Percentiles rank a stretch among this genome's conserved stretches.
phyloP scores from a whole-genome alignment of 2,113 vertebrate species.

The Scomber scombrus region DNA sequence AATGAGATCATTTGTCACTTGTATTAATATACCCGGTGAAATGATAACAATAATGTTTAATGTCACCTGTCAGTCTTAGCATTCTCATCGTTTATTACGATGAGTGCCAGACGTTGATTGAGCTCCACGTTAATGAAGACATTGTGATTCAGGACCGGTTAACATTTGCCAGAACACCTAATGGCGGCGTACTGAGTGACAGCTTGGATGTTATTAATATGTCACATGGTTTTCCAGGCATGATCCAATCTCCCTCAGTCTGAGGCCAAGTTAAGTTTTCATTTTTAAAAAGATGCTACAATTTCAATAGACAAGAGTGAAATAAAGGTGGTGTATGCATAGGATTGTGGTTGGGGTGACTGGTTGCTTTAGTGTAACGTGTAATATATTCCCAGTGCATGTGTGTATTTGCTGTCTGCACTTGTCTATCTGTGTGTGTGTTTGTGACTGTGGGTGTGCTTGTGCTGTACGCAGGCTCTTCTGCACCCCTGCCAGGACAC shows the following conservation, averaged over 20 bases:
- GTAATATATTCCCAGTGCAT: not conserved
- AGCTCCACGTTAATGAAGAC: constrained; percentile 69
- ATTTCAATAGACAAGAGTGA: constrained; percentile 6
- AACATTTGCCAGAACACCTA: constrained; percentile 67
- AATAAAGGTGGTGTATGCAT: not conserved
- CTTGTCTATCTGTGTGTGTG: not conserved
- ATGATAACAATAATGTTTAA: constrained; percentile 70
- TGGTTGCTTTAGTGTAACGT: not conserved
- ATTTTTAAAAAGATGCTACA: constrained; percentile 22
- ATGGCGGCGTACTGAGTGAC: constrained; percentile 53
- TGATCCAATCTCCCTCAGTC: constrained; percentile 63
- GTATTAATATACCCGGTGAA: constrained; percentile 58
- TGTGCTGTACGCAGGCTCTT: not conserved
- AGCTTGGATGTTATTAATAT: constrained; percentile 73
- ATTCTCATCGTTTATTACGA: constrained; percentile 75
- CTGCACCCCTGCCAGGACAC: not conserved
- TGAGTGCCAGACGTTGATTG: constrained; percentile 64
- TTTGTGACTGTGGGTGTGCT: not conserved
- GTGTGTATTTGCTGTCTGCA: not conserved
- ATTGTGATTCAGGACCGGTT: constrained; percentile 73
- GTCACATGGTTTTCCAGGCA: constrained; percentile 76
- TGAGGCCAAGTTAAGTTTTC: constrained; percentile 44
- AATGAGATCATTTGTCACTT: constrained; percentile 73
- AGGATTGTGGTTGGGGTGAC: not conserved
- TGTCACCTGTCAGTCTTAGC: constrained; percentile 75